Percentiles rank a stretch among this genome's conserved stretches.
These are phyloP conservation scores for Charina bottae DNA, from an alignment of 2,113 vertebrate genomes.

Conservation along the genomic window DNA sequence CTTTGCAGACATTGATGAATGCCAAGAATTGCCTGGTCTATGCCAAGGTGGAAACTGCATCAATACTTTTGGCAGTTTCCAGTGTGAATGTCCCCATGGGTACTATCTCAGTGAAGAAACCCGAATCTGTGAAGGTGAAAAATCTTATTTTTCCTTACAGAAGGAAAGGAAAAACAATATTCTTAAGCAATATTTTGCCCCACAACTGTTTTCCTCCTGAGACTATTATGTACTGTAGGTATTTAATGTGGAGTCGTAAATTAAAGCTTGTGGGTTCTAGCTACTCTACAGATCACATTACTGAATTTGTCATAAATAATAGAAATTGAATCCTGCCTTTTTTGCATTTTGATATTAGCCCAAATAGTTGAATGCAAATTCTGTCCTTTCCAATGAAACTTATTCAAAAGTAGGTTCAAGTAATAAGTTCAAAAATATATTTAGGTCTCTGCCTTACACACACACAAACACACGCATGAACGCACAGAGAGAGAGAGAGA, in stretches of 20 bases:
- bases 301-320: too few species aligned
- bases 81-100: constrained; percentile 83
- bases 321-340: neutral
- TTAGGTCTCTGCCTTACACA: neutral
- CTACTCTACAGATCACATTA: neutral
- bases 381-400: neutral
- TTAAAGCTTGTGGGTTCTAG: neutral
- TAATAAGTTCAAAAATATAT: neutral
- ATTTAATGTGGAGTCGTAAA: neutral
- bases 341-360: neutral
- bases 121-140: constrained; percentile 85
- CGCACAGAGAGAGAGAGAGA: neutral
- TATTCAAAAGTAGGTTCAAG: neutral
- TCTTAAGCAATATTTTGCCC: constrained; percentile 6
- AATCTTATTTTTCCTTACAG: neutral
- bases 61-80: constrained; percentile 87
- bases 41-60: constrained; percentile 87
- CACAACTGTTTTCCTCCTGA: neutral
- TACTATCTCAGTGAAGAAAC: constrained; percentile 85
- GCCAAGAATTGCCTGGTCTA: constrained; percentile 84
- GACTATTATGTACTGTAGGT: neutral
- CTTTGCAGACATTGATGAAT: constrained; percentile 85
- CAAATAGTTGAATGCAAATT: neutral
- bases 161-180: neutral
- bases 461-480: too few species aligned